Base-by-base conservation (phyloP, 2,888 invertebrate genomes). In the Paralinhomoeus sp. region DNA sequence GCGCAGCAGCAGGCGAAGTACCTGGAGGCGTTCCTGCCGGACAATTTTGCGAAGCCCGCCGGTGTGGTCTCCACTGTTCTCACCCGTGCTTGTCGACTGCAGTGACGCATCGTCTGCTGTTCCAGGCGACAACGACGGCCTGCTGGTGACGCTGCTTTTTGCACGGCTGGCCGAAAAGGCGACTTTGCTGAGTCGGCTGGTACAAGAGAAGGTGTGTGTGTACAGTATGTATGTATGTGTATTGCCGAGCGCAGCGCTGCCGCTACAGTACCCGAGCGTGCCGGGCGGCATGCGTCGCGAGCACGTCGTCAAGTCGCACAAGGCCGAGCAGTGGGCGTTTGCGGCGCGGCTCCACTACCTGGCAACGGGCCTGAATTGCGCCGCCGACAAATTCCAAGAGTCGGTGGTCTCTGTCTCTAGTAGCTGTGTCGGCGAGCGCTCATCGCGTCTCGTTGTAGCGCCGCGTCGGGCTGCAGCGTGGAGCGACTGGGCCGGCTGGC, bases 11-110 rank as follows among this genome's bases (percentile, higher is more conserved):
- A 91, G 49, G 80, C 87, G 0, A 75, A 77, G 47, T 81, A 84
- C 71, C 67, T 97, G 49, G 74, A 78, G 12, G 78, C 83, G 0
- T 97, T 84, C 60, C 79, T 97, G 76, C 87, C 93, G 0, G 89
- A 91, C 53, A 81, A 82, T 50, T 93, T 91, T 64, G 77, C 85
- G 74, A 73, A 72, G 46, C 72, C 79, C 39, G 81, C 82, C 51
- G 81, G 78, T 58, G 54, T 49, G 38, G 39, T 15, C 17, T 20
- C 2, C 15, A 43, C 17, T 38, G 2, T 41, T n/a, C 15, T 34
- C 37, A 15, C 40, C 1, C 31, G 24, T 20, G 37, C 18, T 37
- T 20, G 18, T 24, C 24, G 3, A 24, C 20, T 27, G 21, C 3
- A 27, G 18, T 27, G 62, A 55, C 77, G 79, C 2, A 80, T 85